Evolutionary conservation across 2,113 vertebrate species (phyloP).

Genomic region (Alligator sinensis): DNA sequence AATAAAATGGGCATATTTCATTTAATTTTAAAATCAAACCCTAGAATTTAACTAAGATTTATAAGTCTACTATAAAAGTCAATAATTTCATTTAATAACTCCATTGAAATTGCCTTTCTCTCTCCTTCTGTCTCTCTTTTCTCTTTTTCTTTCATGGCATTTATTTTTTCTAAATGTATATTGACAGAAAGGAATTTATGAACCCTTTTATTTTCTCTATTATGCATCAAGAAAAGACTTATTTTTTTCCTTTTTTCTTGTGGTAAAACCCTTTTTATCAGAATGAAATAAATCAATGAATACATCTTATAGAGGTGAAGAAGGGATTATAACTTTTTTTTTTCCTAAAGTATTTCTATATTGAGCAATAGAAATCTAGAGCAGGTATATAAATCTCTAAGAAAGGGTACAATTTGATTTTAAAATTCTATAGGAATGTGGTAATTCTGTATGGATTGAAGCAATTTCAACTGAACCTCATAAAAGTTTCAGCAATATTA

Average conservation of each 20-base stretch:
- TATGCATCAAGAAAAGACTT: neutral
- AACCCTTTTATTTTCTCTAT: too few species aligned
- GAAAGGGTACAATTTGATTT: neutral
- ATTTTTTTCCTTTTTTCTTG: neutral
- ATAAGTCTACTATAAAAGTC: neutral
- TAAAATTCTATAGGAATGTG: neutral
- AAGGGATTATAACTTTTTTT: fast-evolving
- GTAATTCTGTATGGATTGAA: neutral
- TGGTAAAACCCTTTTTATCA: neutral
- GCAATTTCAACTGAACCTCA: neutral
- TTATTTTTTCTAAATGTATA: too few species aligned
- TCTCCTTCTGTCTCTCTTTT: too few species aligned
- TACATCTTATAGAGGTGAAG: neutral
- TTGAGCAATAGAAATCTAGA: neutral
- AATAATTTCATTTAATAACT: neutral
- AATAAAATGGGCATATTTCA: neutral
- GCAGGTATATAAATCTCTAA: neutral
- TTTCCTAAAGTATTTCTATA: neutral
- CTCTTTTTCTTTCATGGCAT: too few species aligned
- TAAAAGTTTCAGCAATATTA: neutral
- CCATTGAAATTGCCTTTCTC: neutral
- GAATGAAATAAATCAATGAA: neutral
- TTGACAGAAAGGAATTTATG: too few species aligned
- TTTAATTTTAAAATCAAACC: neutral
- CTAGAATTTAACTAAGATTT: neutral